These are phyloP conservation scores for Crenichthys baileyi DNA, from an alignment of 2,797 vertebrate species.

Conservation along the genomic window DNA sequence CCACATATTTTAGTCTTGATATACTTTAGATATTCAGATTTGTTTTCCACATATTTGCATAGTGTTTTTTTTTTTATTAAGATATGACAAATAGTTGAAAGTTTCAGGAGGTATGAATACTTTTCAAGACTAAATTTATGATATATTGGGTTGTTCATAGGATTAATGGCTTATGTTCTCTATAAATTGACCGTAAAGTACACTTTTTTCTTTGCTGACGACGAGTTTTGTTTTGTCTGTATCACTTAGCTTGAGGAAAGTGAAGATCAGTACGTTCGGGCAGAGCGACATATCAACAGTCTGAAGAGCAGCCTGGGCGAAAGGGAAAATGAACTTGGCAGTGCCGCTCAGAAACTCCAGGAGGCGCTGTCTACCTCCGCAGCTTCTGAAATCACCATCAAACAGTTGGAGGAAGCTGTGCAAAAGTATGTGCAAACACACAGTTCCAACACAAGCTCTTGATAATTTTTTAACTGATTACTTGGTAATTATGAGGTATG, in stretches of 20 bases:
- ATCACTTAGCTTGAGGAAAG: conserved; percentile 82
- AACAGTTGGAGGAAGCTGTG: conserved; percentile 87
- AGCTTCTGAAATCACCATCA: conserved; percentile 70
- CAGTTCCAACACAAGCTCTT: background rate
- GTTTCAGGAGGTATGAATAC: background rate
- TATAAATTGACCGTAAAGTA: background rate
- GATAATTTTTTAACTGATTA: background rate
- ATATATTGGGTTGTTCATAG: background rate
- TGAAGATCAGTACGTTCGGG: conserved; percentile 82
- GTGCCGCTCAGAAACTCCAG: conserved; percentile 82
- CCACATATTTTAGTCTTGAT: background rate
- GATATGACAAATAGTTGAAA: background rate
- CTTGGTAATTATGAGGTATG: too few relatives aligned
- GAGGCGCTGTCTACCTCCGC: conserved; percentile 75
- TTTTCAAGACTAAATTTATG: background rate
- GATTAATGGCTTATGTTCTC: background rate
- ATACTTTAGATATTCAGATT: background rate
- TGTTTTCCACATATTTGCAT: background rate
- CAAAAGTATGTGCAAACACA: conserved; percentile 78
- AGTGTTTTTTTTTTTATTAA: background rate
- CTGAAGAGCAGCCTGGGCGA: conserved; percentile 81
- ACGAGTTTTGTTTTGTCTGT: conserved; percentile 22
- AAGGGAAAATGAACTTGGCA: conserved; percentile 79
- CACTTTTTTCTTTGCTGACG: conserved; percentile 5
- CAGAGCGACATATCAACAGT: conserved; percentile 74